Evolutionary conservation across 2,888 invertebrate genomes (phyloP).

Genomic region (Boloria euphrosyne): DNA sequence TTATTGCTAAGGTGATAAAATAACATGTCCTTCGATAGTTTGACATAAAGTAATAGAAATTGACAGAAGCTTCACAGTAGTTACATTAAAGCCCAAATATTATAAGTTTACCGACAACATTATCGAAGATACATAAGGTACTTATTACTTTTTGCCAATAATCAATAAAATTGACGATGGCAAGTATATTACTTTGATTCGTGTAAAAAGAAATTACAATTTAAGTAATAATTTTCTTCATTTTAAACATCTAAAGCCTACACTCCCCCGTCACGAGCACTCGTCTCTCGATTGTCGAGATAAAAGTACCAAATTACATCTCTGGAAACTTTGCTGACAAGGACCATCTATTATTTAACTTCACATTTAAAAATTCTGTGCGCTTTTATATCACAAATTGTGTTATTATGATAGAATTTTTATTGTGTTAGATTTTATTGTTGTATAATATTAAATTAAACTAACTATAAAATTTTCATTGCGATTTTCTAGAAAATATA

Average conservation of each 20-base stretch:
- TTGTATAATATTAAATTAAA: not conserved
- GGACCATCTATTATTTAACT: conserved; percentile 30
- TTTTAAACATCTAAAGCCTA: conserved; percentile 11
- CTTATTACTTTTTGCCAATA: not conserved
- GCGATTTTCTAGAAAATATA: too few species aligned
- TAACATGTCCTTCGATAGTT: too few species aligned
- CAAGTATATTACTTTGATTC: not conserved
- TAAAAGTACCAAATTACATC: conserved; percentile 32
- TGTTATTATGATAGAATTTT: not conserved
- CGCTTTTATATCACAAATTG: not conserved
- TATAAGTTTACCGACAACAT: too few species aligned
- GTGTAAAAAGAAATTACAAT: conserved; percentile 3
- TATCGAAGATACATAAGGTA: too few species aligned
- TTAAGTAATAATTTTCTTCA: conserved; percentile 11
- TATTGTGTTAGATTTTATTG: not conserved
- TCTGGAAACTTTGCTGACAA: conserved; percentile 27
- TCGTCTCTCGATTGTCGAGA: conserved; percentile 31
- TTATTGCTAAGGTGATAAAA: too few species aligned
- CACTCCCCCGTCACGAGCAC: conserved; percentile 24
- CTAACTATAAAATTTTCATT: too few species aligned
- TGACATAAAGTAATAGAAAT: too few species aligned
- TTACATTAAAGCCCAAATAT: too few species aligned
- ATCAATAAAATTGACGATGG: not conserved
- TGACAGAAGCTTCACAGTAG: too few species aligned
- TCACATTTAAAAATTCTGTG: conserved; percentile 18